Percentiles rank a stretch among this genome's conserved stretches.
phyloP scores from a whole-genome alignment of 2,888 invertebrate genomes.

The Torymus texanus region DNA sequence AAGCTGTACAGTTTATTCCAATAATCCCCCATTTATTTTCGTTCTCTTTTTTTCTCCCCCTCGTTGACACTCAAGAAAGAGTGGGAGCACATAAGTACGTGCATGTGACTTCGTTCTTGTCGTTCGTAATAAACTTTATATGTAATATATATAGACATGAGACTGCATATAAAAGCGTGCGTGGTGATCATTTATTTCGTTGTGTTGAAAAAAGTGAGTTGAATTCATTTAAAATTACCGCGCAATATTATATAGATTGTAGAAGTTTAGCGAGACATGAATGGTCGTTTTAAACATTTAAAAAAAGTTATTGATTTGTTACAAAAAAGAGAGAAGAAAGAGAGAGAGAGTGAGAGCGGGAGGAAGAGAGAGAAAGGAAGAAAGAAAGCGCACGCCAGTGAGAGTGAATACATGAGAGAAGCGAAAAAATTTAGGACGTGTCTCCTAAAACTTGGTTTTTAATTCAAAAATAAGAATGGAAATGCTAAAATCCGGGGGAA shows the following conservation, averaged over 20 bases:
- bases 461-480: constrained; percentile 25
- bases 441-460: constrained; percentile 47
- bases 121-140: constrained; percentile 49
- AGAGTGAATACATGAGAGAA: not conserved
- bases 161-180: constrained; percentile 37
- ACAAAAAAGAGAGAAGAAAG: not conserved
- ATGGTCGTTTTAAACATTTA: constrained; percentile 21
- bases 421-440: constrained; percentile 8
- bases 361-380: too few species aligned
- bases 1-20: constrained; percentile 47
- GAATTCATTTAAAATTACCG: constrained; percentile 30
- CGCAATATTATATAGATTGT: constrained; percentile 32
- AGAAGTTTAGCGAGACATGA: constrained; percentile 26
- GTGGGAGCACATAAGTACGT: not conserved
- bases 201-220: constrained; percentile 15
- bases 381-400: not conserved
- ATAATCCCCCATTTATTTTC: not conserved
- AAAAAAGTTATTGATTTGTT: constrained; percentile 51
- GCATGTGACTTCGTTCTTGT: constrained; percentile 38
- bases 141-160: constrained; percentile 38
- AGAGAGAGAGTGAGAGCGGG: too few species aligned
- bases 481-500: constrained; percentile 5
- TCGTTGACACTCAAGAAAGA: constrained; percentile 22
- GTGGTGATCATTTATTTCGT: constrained; percentile 29
- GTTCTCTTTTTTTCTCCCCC: constrained; percentile 11